phyloP scores from a whole-genome alignment of 2,113 vertebrate species.

The Austrofundulus limnaeus region DNA sequence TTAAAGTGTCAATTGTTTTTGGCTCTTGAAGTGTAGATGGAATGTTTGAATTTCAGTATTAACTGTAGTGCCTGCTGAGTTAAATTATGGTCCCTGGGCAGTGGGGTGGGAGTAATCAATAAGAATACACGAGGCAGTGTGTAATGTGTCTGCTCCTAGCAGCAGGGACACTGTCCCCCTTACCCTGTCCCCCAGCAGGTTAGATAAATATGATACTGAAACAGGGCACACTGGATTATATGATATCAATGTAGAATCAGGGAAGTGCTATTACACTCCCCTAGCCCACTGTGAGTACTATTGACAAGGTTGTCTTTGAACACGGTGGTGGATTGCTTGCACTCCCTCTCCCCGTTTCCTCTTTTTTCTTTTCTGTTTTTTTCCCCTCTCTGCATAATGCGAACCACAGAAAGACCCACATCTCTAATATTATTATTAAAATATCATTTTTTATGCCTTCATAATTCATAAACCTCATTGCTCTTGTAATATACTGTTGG shows the following conservation, averaged over 20 bases:
- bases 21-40: conserved; percentile 81
- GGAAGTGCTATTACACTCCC: conserved; percentile 78
- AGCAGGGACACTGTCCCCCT: conserved; percentile 88
- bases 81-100: conserved; percentile 95
- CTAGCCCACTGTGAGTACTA: conserved; percentile 81
- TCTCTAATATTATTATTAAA: no score
- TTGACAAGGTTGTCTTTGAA: conserved; percentile 82
- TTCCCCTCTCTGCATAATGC: conserved; percentile 40
- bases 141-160: conserved; percentile 91
- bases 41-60: conserved; percentile 83
- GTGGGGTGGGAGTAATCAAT: conserved; percentile 95
- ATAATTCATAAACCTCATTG: no score
- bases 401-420: conserved; percentile 36
- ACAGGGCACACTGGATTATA: conserved; percentile 89
- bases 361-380: not conserved
- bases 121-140: conserved; percentile 90
- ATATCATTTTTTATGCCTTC: conserved; percentile 30
- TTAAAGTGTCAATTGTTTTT: conserved; percentile 82
- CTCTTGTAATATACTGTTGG: conserved; percentile 17
- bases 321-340: conserved; percentile 58
- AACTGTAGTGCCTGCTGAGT: conserved; percentile 90
- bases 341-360: conserved; percentile 35
- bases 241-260: conserved; percentile 89
- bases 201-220: conserved; percentile 97
- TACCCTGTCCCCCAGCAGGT: conserved; percentile 91